These are phyloP conservation scores for Cichlasoma orientale DNA, from an alignment of 2,797 vertebrate species.

Conservation along the genomic window DNA sequence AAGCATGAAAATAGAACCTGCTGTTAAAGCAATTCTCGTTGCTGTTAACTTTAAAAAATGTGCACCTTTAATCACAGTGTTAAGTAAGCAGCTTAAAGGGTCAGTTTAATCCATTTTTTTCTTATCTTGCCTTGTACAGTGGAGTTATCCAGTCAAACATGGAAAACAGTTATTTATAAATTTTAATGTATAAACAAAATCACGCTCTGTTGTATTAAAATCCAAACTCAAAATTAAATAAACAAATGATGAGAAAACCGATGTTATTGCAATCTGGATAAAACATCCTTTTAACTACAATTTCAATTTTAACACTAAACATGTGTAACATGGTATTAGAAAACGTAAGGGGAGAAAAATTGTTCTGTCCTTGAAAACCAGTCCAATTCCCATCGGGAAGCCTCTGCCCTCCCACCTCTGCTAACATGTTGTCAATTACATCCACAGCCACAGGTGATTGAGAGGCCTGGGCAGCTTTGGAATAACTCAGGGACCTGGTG, in stretches of 20 bases:
- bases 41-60: neutral
- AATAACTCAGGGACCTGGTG: conserved; percentile 57
- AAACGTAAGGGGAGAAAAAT: neutral
- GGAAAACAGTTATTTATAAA: no score
- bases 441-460: conserved; percentile 34
- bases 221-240: neutral
- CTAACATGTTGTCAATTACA: conserved; percentile 19
- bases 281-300: neutral
- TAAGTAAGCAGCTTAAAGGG: neutral
- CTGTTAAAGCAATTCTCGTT: conserved; percentile 5
- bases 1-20: conserved; percentile 39
- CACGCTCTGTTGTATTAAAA: neutral
- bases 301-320: neutral
- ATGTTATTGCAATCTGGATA: no score
- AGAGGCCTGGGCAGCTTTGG: conserved; percentile 31
- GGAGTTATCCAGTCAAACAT: neutral
- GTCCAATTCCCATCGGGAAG: neutral
- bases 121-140: neutral
- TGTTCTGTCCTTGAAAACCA: neutral
- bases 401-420: neutral
- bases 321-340: neutral
- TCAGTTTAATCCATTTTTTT: neutral
- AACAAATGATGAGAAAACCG: neutral
- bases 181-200: neutral
- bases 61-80: neutral